Evolutionary conservation across 92 coral and sea anemone species (phyloP), one percentile per base, ranked within the genome.

Genomic region (Epizoanthus scotinus): DNA sequence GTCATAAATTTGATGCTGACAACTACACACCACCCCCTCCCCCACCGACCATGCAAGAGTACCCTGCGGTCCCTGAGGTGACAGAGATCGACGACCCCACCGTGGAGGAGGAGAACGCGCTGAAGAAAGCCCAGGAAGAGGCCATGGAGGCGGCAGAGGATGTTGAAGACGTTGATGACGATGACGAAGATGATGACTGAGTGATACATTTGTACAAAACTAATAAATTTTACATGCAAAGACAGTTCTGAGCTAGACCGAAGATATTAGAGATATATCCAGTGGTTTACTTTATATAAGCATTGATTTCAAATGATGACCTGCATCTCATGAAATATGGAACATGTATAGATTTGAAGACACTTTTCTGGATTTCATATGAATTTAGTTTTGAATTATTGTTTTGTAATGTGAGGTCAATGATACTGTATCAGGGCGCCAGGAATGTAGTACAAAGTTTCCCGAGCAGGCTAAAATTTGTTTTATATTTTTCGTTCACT

Each of bases 51-150:
- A 93, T 96, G 98, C 86, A 87, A 20, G 99, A 96, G 59, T 96
- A 89, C 83, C 98, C 98, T 14, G 78, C 70, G 38, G 92, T 86
- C 13, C 90, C 98, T 13, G 98, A 96, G 56, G 91, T 93, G 53
- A 93, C 96, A 8, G 99, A 96, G 81, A 89, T 96, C 0, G 99
- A 96, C 66, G 99, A 96, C 82, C 99, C 99, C 2, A 96, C 99
- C 14, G 99, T 93, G 26, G 99, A 96, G 82, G 99, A 96, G 85
- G 99, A 96, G 63, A 84, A 82, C 40, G 99, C 95, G 0, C 88
- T 91, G 69, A 96, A 93, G 87, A 89, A 90, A 24, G 96, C 98
- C 2, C 96, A 93, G 81, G 96, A 96, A 59, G 98, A 90, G 18
- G 98, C 93, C 2, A 82, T 91, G 88, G 99, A 93, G 70, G 98